Percentiles rank a stretch among this genome's conserved stretches.
Conservation (phyloP, 2,113 vertebrate genomes). For the Vimba vimba region DNA sequence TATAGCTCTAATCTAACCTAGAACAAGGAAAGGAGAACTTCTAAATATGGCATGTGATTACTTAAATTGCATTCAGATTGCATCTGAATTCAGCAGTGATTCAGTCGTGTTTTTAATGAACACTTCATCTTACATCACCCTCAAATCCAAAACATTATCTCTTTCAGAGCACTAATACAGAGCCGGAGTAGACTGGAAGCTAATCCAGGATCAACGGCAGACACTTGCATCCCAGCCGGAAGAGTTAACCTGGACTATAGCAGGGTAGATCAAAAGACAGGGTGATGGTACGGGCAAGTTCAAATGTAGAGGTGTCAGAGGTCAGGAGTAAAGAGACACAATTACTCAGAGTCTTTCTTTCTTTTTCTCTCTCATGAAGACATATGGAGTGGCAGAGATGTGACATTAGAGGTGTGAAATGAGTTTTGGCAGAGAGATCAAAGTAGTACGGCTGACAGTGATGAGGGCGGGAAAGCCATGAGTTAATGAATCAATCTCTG, state of each 20-base stretch:
- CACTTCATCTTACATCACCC: background rate
- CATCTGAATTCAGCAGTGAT: background rate
- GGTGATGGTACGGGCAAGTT: conserved; percentile 46
- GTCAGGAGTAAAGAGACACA: conserved; percentile 48
- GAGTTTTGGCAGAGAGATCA: conserved; percentile 61
- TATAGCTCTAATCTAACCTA: background rate
- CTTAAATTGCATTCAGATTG: background rate
- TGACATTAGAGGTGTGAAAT: conserved; percentile 61
- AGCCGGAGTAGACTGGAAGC: background rate
- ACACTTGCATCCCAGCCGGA: conserved; percentile 50
- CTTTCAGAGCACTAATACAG: conserved; percentile 16
- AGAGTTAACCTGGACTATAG: conserved; percentile 33
- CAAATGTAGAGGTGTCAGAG: conserved; percentile 40
- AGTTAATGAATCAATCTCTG: conserved; percentile 13
- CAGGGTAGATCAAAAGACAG: conserved; percentile 45
- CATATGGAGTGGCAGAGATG: conserved; percentile 22
- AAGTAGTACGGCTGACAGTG: conserved; percentile 54
- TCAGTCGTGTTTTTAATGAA: conserved; percentile 12
- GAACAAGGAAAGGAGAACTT: background rate
- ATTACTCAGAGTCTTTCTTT: conserved; percentile 61
- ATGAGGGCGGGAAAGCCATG: conserved; percentile 26
- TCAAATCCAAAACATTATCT: conserved; percentile 28
- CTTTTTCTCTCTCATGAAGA: conserved; percentile 51
- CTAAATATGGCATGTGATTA: background rate
- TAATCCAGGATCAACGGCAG: conserved; percentile 48